Evolutionary conservation across 2,797 vertebrate species (phyloP).

Genomic region (Ambastaia sidthimunki): DNA sequence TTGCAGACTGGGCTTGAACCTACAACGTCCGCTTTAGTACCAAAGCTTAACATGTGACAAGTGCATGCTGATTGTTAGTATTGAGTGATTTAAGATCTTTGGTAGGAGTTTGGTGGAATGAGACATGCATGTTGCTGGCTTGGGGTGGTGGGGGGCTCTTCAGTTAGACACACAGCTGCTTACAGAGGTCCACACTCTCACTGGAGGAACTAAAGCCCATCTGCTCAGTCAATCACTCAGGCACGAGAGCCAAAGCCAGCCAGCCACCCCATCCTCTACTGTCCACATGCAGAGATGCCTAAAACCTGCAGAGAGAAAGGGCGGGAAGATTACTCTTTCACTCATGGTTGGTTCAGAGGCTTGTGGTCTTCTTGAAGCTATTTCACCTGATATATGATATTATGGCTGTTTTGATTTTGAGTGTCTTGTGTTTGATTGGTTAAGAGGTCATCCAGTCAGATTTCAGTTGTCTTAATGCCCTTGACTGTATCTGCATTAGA

Average conservation of each 20-base stretch:
- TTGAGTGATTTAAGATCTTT: no score
- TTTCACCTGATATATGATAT: conserved; percentile 74
- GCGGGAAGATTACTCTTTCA: background rate
- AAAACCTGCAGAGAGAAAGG: conserved; percentile 19
- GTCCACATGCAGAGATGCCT: background rate
- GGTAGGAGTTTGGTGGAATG: no score
- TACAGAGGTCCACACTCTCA: conserved; percentile 43
- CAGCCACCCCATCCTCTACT: conserved; percentile 23
- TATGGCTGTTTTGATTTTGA: conserved; percentile 66
- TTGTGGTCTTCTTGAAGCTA: conserved; percentile 53
- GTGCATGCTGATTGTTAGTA: no score
- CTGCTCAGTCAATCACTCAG: conserved; percentile 65
- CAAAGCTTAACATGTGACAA: background rate
- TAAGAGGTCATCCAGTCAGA: conserved; percentile 75
- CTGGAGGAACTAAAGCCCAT: conserved; percentile 58
- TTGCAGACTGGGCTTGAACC: background rate
- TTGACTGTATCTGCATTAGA: conserved; percentile 75
- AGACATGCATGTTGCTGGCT: no score
- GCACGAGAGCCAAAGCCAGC: conserved; percentile 62
- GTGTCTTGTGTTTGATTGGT: conserved; percentile 72
- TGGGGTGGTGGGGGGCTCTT: conserved; percentile 14
- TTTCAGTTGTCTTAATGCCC: conserved; percentile 77
- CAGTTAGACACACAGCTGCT: conserved; percentile 47
- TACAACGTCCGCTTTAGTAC: background rate
- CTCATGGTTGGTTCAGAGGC: background rate